phyloP scores from a whole-genome alignment of 2,797 vertebrate species.

The Eulemur mongoz region DNA sequence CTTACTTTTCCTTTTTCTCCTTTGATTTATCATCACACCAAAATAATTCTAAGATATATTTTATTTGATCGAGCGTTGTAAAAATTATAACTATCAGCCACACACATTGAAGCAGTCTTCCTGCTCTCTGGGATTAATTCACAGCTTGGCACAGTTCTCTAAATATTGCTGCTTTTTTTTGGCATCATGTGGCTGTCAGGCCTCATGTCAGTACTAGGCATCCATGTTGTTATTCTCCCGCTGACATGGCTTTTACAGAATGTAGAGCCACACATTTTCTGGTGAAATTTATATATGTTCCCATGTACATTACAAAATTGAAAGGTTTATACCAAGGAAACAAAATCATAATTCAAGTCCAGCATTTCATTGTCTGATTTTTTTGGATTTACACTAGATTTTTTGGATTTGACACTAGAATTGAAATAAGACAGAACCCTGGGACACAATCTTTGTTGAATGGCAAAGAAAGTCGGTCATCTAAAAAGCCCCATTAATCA shows the following conservation, averaged over 20 bases:
- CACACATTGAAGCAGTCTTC: constrained; percentile 45
- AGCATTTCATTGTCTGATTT: constrained; percentile 6
- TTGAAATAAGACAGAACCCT: constrained; percentile 58
- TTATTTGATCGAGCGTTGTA: constrained; percentile 44
- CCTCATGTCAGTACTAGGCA: constrained; percentile 18
- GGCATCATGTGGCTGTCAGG: constrained; percentile 9
- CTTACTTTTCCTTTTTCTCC: constrained; percentile 44
- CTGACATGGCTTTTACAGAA: constrained; percentile 19
- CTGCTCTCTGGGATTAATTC: constrained; percentile 64
- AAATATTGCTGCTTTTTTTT: constrained; percentile 46
- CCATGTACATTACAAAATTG: background rate
- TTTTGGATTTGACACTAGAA: constrained; percentile 53
- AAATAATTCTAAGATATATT: constrained; percentile 50
- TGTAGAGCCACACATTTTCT: background rate
- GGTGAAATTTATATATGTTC: background rate
- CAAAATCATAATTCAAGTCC: constrained; percentile 28
- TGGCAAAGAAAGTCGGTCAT: constrained; percentile 60
- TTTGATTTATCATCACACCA: constrained; percentile 64
- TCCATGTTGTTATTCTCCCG: constrained; percentile 11
- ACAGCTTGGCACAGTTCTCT: constrained; percentile 62
- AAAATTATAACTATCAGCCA: constrained; percentile 44
- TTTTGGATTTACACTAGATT: constrained; percentile 52
- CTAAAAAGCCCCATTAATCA: constrained; percentile 66
- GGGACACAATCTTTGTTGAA: constrained; percentile 10
- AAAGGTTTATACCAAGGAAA: background rate